Conservation (phyloP, 1,140 invertebrate species). For the Achatina immaculata region DNA sequence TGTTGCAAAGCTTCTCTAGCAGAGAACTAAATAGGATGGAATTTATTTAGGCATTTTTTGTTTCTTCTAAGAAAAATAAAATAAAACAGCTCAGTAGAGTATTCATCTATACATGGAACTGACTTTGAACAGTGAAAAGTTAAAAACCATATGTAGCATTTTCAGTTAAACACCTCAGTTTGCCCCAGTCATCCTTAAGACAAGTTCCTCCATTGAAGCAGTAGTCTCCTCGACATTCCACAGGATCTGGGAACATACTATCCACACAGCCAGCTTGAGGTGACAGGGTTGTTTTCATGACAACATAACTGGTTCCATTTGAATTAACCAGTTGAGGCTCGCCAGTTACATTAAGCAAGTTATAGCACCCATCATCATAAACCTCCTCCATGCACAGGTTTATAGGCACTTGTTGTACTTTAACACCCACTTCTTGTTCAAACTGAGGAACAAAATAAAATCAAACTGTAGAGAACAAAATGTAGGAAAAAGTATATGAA, state of each 20-base stretch:
- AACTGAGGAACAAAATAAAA: slow-evolving; percentile 76
- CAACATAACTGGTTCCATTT: slow-evolving; percentile 94
- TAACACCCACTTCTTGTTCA: slow-evolving; percentile 91
- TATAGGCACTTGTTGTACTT: slow-evolving; percentile 97
- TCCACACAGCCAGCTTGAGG: slow-evolving; percentile 80
- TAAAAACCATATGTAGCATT: too few relatives aligned
- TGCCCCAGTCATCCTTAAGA: slow-evolving; percentile 81
- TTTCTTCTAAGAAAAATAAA: too few relatives aligned
- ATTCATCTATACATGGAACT: too few relatives aligned
- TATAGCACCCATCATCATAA: slow-evolving; percentile 94
- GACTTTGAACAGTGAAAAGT: too few relatives aligned
- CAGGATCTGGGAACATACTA: slow-evolving; percentile 50
- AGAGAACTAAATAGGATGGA: too few relatives aligned
- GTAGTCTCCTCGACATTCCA: slow-evolving; percentile 87
- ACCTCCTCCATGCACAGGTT: slow-evolving; percentile 96
- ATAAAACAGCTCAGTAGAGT: too few relatives aligned
- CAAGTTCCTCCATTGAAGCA: slow-evolving; percentile 97
- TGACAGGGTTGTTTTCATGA: slow-evolving; percentile 88
- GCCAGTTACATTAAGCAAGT: slow-evolving; percentile 85
- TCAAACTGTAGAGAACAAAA: not conserved
- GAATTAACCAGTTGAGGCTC: slow-evolving; percentile 94
- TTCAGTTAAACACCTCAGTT: slow-evolving; percentile 78
- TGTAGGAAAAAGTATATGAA: not conserved
- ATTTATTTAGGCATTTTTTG: too few relatives aligned
- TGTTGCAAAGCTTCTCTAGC: too few relatives aligned